Evolutionary conservation across 2,888 invertebrate genomes (phyloP).

Genomic region (Odontothrips loti): DNA sequence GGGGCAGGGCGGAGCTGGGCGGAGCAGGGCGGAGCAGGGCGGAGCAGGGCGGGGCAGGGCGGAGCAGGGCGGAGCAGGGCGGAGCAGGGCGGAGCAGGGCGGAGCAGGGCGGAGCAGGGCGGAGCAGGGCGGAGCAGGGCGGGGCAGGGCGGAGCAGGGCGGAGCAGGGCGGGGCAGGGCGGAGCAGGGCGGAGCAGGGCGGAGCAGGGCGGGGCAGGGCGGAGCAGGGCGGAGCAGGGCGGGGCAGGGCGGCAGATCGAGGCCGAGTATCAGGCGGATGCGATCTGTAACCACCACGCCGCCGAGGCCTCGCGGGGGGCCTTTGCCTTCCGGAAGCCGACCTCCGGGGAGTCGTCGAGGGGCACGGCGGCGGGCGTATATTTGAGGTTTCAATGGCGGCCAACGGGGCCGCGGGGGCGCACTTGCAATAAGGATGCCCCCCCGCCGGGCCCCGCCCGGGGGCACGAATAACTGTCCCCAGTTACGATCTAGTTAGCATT

Average conservation of each 20-base stretch:
- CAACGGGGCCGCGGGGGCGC: background rate
- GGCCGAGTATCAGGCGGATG: background rate
- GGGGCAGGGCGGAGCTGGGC: background rate
- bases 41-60: background rate
- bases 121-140: background rate
- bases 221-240: background rate
- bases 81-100: background rate
- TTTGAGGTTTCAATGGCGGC: conserved; percentile 16
- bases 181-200: background rate
- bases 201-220: background rate
- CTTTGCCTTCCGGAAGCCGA: background rate
- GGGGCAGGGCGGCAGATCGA: background rate
- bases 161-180: background rate
- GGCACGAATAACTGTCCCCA: conserved; percentile 14
- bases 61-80: background rate
- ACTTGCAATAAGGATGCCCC: background rate
- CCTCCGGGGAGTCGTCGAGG: background rate
- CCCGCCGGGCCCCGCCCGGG: background rate
- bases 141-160: too few species aligned
- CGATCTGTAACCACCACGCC: conserved; percentile 3
- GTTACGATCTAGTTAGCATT: conserved; percentile 26
- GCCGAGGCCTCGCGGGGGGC: too few species aligned
- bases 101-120: background rate
- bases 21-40: background rate
- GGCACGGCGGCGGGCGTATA: background rate